Percentiles rank a stretch among this genome's conserved stretches.
phyloP scores from a whole-genome alignment of 2,113 vertebrate species.

The Ictidomys tridecemlineatus region DNA sequence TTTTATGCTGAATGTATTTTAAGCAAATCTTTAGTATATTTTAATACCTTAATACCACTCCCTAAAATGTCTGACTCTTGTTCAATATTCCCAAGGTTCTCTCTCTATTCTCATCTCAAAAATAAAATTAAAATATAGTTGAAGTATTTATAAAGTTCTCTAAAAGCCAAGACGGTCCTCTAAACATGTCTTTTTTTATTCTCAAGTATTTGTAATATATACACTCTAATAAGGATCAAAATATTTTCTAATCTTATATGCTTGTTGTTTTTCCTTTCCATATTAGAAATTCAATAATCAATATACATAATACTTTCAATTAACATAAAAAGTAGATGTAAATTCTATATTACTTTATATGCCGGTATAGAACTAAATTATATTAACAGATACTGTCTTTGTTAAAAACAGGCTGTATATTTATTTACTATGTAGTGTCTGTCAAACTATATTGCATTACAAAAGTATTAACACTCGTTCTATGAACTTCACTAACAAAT shows the following conservation, averaged over 20 bases:
- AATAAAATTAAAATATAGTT: not conserved
- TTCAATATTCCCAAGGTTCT: not conserved
- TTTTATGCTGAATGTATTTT: not conserved
- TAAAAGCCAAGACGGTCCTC: not conserved
- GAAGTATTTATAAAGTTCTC: not conserved
- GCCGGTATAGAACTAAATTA: slow-evolving; percentile 45
- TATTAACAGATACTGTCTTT: slow-evolving; percentile 52
- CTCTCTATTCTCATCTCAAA: not conserved
- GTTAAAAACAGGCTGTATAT: not conserved
- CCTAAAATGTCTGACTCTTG: not conserved
- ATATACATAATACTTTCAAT: slow-evolving; percentile 68
- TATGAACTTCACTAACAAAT: not conserved
- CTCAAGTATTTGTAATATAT: not conserved
- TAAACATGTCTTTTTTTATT: not conserved
- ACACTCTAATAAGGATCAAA: not conserved
- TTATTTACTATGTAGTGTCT: not conserved
- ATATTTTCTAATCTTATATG: slow-evolving; percentile 58
- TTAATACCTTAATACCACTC: not conserved
- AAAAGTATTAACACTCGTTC: not conserved
- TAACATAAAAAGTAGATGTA: slow-evolving; percentile 67
- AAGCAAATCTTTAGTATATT: not conserved
- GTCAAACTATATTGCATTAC: not conserved
- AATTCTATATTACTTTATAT: slow-evolving; percentile 17
- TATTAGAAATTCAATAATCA: slow-evolving; percentile 67
- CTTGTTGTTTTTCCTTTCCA: slow-evolving; percentile 64